Base-by-base conservation (phyloP, 2,888 invertebrate species). In the Andrena minutula region DNA sequence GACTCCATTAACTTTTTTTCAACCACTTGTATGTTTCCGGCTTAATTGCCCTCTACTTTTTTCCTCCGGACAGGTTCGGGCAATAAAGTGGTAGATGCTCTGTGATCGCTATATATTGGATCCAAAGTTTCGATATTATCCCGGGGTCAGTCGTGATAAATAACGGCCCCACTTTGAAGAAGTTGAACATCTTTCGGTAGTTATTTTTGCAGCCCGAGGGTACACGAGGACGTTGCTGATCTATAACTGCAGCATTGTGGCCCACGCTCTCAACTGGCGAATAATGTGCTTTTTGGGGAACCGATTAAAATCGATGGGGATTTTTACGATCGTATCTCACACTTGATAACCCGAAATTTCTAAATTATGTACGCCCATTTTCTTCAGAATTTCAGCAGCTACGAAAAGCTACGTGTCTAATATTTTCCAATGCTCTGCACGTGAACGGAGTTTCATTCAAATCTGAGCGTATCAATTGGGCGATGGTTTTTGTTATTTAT, bases 141-240 rank as follows among this genome's bases (percentile, higher is more conserved):
- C 41, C 7, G 63, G 16, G 49, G 56, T 72, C 61, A 72, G 20
- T 56, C 35, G 51, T 26, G 60, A 84, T 87, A 79, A 86, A 78
- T 79, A 78, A 86, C 75, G 81, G 69, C 66, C 76, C 66, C 75
- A 79, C 83, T 77, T 70, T 74, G 71, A 79, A 79, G 76, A 87
- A 79, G 74, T 82, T 82, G 81, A 74, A 63, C 35, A 69, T 28
- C 53, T 71, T 71, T 78, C 53, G 68, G 47, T 69, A 51, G 74
- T 76, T 70, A 76, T 60, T 80, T 80, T 76, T 26, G 60, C 26
- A 12, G 75, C 79, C 64, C 10, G 56, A 2, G 58, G 82, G 30
- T 56, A 61, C 28, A n/a, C 28, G 61, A 30, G 35, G 64, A 58
- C 35, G 72, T 61, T 23, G 64, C 66, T 82, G 82, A 82, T 80